phyloP scores from a whole-genome alignment of 2,888 invertebrate species.

The Noctua janthe region DNA sequence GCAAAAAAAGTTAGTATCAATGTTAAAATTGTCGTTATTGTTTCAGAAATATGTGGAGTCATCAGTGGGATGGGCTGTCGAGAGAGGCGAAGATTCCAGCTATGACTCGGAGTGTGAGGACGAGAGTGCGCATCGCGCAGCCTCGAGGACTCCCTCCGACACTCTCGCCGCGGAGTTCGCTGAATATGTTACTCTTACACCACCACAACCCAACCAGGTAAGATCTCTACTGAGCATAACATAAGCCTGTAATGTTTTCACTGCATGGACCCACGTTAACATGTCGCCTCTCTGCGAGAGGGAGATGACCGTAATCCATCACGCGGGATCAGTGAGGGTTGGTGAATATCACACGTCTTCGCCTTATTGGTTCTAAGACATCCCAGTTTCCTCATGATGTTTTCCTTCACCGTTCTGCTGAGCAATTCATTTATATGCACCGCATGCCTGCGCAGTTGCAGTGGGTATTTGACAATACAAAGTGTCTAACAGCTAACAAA shows the following conservation, averaged over 20 bases:
- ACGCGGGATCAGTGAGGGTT: not conserved
- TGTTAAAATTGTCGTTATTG: slow-evolving; percentile 43
- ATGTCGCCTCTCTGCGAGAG: not conserved
- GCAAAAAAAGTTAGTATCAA: not conserved
- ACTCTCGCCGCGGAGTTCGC: slow-evolving; percentile 96
- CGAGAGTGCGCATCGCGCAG: slow-evolving; percentile 93
- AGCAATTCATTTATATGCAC: slow-evolving; percentile 33
- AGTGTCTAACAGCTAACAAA: slow-evolving; percentile 37
- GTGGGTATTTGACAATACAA: slow-evolving; percentile 35
- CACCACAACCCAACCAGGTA: slow-evolving; percentile 84
- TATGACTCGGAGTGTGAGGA: slow-evolving; percentile 96
- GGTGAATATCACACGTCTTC: not conserved
- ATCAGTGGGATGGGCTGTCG: slow-evolving; percentile 90
- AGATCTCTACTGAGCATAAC: slow-evolving; percentile 28
- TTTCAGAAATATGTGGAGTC: slow-evolving; percentile 94
- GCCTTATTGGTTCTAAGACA: not conserved
- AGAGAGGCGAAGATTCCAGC: slow-evolving; percentile 94
- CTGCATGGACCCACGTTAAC: not conserved
- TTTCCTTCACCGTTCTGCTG: slow-evolving; percentile 26
- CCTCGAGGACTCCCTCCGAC: slow-evolving; percentile 95
- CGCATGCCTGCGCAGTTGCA: slow-evolving; percentile 8
- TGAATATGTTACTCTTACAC: slow-evolving; percentile 93
- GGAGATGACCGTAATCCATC: not conserved
- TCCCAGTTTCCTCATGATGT: slow-evolving; percentile 12
- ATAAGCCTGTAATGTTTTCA: not conserved